Evolutionary conservation across 2,113 vertebrate genomes (phyloP), one percentile per base, ranked within the genome.

Genomic region (Colossoma macropomum): DNA sequence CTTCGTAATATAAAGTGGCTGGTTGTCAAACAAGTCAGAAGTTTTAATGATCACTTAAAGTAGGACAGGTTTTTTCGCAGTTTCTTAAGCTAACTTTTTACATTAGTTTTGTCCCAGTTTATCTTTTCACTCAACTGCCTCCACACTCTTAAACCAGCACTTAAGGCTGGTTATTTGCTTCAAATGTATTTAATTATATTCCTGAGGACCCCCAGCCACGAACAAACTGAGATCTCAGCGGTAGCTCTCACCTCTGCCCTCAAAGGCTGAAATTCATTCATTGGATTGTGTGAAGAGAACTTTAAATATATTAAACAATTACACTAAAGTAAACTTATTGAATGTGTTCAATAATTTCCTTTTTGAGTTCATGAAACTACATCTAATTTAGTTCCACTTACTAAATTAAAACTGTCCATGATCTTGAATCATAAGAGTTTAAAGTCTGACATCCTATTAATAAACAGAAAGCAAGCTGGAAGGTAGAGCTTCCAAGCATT

Each of bases 1-100:
- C 68, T 45, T 41, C n/a, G 27, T 23, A 75, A 82, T 82, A 5
- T 38, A 52, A 75, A 75, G 28, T 75, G 27, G 19, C 68, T 68
- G 65, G 28, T 25, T 48, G 41, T 45, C 41, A n/a, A 50, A 73
- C 41, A 48, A 15, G 50, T 12, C 6, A 48, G 48, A 74, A 74
- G 68, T 13, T 50, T 34, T 38, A 38, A 70, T 50, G 23, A 62
- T 10, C n/a, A 38, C 41, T 70, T 79, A 28, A 70, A 70, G 25
- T 38, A 34, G 65, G 17, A 0, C 34, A 62, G 0, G 5, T 23
- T 68, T 21, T 34, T 25, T 21, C 10, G 41, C 41, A 45, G 7
- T 66, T 7, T 16, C 25, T 66, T 25, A 1, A 5, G 28, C 2
- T 68, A 69, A 69, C 66, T 68, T 68, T 68, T 6, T 21, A 3